A percentile compares a stretch with the other conserved stretches of the same genome.
Evolutionary conservation across 2,888 invertebrate genomes (phyloP).

Genomic region (Tetrapedia diversipes): DNA sequence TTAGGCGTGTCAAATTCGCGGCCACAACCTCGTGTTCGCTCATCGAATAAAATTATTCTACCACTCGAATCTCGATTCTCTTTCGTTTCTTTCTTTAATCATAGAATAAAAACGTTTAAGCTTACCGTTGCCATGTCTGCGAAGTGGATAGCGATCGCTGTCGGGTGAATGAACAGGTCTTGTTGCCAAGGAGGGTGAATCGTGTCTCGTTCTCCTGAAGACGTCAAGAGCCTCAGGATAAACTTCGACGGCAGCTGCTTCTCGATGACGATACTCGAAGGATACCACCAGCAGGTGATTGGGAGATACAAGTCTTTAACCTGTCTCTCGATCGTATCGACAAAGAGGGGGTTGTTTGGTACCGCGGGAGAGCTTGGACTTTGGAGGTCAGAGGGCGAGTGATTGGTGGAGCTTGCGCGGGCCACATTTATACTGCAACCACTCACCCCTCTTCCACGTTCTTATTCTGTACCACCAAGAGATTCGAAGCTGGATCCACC

Average conservation of each 20-base stretch:
- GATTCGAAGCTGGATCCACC: conserved; percentile 49
- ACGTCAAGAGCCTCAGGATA: too few relatives aligned
- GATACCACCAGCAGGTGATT: conserved; percentile 25
- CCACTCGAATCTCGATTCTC: neutral
- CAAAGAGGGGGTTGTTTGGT: conserved; percentile 53
- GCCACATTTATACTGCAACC: conserved; percentile 77
- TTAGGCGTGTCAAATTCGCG: conserved; percentile 8
- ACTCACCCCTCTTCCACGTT: conserved; percentile 66
- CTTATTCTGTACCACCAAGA: conserved; percentile 64
- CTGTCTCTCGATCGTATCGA: conserved; percentile 10
- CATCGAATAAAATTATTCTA: too few relatives aligned
- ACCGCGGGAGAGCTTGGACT: conserved; percentile 71
- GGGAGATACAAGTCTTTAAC: conserved; percentile 40
- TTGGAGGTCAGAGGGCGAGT: conserved; percentile 80
- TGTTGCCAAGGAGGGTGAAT: neutral
- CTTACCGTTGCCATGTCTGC: conserved; percentile 55
- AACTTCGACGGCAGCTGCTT: neutral
- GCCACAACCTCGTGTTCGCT: neutral
- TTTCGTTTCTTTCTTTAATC: too few relatives aligned
- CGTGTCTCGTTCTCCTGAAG: neutral
- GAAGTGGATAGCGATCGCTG: neutral
- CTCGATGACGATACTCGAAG: neutral
- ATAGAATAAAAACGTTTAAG: too few relatives aligned
- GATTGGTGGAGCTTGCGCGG: conserved; percentile 80
- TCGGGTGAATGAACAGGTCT: neutral